Conservation (phyloP, 2,113 vertebrate genomes). For the Anhinga rufa region DNA sequence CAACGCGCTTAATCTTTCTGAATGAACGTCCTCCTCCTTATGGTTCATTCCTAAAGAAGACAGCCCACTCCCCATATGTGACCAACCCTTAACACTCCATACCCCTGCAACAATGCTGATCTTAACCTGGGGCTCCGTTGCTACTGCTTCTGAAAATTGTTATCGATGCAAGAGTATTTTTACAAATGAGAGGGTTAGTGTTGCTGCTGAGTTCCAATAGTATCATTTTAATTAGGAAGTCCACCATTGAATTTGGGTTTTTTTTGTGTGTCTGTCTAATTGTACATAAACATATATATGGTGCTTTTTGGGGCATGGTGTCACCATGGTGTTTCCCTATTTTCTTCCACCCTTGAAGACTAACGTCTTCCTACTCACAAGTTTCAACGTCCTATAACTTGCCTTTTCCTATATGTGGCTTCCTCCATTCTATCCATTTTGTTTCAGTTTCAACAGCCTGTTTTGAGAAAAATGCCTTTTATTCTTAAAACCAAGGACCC, state of each 20-base stretch:
- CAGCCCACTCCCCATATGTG: not conserved
- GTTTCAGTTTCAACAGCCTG: not conserved
- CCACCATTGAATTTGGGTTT: not conserved
- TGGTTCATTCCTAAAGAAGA: not conserved
- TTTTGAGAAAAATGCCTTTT: not conserved
- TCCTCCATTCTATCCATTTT: not conserved
- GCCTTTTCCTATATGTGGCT: not conserved
- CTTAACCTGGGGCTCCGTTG: not conserved
- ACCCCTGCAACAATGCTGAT: not conserved
- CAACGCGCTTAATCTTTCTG: not conserved
- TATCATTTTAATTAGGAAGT: not conserved
- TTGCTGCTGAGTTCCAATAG: not conserved
- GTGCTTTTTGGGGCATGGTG: rapidly evolving
- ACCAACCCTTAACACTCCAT: not conserved
- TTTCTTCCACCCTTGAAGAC: not conserved
- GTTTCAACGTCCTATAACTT: not conserved
- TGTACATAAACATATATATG: not conserved
- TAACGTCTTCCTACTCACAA: not conserved
- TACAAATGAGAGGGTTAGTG: not conserved
- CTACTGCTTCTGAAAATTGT: not conserved
- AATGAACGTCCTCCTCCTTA: not conserved
- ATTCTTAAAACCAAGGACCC: not conserved
- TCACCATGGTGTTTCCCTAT: not conserved
- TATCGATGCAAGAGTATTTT: not conserved
- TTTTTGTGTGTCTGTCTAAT: not conserved